phyloP scores from a whole-genome alignment of 1,140 invertebrate species.

The Psix sp. region DNA sequence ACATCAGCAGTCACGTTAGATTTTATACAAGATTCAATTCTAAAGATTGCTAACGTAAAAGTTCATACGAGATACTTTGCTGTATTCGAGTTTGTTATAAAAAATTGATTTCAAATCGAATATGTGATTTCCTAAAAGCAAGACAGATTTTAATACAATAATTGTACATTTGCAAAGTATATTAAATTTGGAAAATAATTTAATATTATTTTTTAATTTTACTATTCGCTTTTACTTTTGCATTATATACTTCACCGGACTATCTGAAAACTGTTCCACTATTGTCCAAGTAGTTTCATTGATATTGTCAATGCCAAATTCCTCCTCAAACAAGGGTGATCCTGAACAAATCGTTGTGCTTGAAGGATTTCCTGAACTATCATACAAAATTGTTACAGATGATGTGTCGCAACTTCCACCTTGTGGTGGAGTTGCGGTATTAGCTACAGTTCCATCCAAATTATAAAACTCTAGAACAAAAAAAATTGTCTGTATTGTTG shows the following conservation, averaged over 20 bases:
- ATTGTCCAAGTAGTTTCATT: conserved; percentile 58
- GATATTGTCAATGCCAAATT: conserved; percentile 54
- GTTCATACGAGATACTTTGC: too few relatives aligned
- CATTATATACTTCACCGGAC: conserved; percentile 60
- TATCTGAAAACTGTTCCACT: conserved; percentile 60
- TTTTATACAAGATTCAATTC: too few relatives aligned
- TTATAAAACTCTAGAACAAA: conserved; percentile 63
- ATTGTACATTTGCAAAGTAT: too few relatives aligned
- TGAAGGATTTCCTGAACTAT: conserved; percentile 10
- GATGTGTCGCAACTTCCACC: conserved; percentile 37
- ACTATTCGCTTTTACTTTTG: conserved; percentile 4
- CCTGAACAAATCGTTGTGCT: conserved; percentile 55
- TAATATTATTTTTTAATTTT: conserved; percentile 1
- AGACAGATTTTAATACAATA: too few relatives aligned
- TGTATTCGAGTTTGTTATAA: too few relatives aligned
- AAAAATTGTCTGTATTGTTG: too few relatives aligned
- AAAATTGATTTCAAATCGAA: too few relatives aligned
- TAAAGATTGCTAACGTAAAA: too few relatives aligned
- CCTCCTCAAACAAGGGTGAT: conserved; percentile 67
- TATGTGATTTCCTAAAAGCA: too few relatives aligned
- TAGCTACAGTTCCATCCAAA: conserved; percentile 38
- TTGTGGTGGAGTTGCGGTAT: neutral
- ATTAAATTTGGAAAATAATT: too few relatives aligned
- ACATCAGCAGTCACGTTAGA: too few relatives aligned
- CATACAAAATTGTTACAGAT: conserved; percentile 59